These are phyloP conservation scores for Cyprinodon brontotheroides DNA, from an alignment of 2,113 vertebrate genomes.

Conservation along the genomic window DNA sequence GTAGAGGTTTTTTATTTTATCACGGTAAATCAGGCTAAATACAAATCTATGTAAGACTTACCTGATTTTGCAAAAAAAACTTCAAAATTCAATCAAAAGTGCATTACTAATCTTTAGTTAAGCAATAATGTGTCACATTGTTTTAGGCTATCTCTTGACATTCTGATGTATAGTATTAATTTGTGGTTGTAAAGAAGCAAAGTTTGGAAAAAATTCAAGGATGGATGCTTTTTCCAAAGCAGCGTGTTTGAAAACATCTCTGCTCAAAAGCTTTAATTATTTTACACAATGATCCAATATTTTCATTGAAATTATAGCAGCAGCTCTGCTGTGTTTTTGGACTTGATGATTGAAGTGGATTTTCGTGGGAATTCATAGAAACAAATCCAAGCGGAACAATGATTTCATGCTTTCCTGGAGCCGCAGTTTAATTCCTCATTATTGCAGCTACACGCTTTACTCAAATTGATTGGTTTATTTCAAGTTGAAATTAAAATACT, in stretches of 20 bases:
- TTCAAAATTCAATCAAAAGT: too few relatives aligned
- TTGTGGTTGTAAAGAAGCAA: too few relatives aligned
- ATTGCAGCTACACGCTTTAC: background rate
- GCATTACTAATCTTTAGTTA: too few relatives aligned
- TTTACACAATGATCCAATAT: background rate
- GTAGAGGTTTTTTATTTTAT: too few relatives aligned
- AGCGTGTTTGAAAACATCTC: background rate
- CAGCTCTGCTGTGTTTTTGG: constrained; percentile 1
- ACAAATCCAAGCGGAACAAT: constrained; percentile 3
- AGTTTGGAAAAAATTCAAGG: too few relatives aligned
- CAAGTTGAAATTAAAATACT: constrained; percentile 2
- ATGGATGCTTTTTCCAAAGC: too few relatives aligned
- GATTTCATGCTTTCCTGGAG: constrained; percentile 3
- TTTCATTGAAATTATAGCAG: constrained; percentile 21
- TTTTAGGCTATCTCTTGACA: too few relatives aligned
- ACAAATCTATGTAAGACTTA: too few relatives aligned
- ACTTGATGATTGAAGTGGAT: constrained; percentile 2
- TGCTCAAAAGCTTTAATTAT: background rate
- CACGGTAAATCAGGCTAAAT: too few relatives aligned
- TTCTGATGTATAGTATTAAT: too few relatives aligned
- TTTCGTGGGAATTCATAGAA: constrained; percentile 1
- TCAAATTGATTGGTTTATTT: background rate
- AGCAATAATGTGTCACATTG: too few relatives aligned
- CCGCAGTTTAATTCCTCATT: background rate
- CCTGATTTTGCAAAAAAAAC: too few relatives aligned